Conservation (phyloP, 2,797 vertebrate species). For the Columba guinea region DNA sequence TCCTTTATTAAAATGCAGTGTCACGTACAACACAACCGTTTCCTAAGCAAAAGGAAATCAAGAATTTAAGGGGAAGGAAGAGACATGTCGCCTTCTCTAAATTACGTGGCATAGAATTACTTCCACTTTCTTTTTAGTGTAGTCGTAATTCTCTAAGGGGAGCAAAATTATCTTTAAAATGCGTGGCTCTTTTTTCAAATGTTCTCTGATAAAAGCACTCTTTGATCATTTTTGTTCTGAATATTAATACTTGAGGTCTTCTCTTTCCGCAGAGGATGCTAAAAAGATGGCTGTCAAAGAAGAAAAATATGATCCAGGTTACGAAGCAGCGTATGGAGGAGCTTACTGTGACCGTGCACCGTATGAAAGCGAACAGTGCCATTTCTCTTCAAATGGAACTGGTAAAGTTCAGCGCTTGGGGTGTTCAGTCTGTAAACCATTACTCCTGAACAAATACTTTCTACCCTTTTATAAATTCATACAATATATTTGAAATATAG, state of each 20-base stretch:
- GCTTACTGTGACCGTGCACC: slow-evolving; percentile 75
- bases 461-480: neutral
- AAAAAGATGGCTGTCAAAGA: slow-evolving; percentile 97
- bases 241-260: slow-evolving; percentile 62
- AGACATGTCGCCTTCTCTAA: neutral
- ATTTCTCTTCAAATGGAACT: slow-evolving; percentile 77
- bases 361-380: slow-evolving; percentile 80
- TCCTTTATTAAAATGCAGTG: neutral
- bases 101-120: neutral
- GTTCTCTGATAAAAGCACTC: neutral
- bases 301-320: slow-evolving; percentile 96
- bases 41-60: neutral
- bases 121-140: neutral
- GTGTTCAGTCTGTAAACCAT: neutral
- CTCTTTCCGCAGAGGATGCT: slow-evolving; percentile 87
- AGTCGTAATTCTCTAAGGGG: neutral
- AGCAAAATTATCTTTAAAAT: neutral
- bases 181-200: neutral
- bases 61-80: neutral
- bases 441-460: neutral
- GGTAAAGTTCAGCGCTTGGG: slow-evolving; percentile 65
- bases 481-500: neutral
- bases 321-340: slow-evolving; percentile 91
- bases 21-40: neutral
- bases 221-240: neutral